Base-by-base conservation (phyloP, 1,140 invertebrate genomes). In the Aphelinus atriplicis region DNA sequence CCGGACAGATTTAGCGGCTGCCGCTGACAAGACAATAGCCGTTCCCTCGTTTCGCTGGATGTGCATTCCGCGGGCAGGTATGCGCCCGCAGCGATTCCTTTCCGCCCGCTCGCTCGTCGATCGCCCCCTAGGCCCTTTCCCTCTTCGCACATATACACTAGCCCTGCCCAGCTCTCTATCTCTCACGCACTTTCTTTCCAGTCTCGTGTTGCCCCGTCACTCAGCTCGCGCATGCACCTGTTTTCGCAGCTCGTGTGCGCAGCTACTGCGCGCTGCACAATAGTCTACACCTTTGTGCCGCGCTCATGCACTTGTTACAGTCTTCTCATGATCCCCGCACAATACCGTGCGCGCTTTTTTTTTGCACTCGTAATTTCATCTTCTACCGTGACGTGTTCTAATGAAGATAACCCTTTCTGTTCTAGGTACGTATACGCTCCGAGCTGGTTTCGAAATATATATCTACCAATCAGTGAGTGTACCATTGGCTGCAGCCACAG, bases 1-100 rank as follows among this genome's bases (percentile, higher is more conserved):
- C 76, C 79, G 81, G 71, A 79, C 80, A 85, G 84, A 85, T 85
- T 85, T 85, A 84, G 80, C 82, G 83, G 83, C 83, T 81, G 80
- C 80, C 78, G 80, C 81, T 85, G 84, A 85, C 84, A 85, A 85
- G 84, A 85, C 84, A 85, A 85, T 85, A 84, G 84, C 80, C 78
- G 80, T 84, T 82, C 81, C 77, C 81, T 81, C 82, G 77, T 81
- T 80, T 80, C 80, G 80, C 79, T 74, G 80, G 78, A 82, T 77
- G 81, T 76, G 78, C 82, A 84, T 84, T 83, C 83, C 82, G 76
- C 78, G 78, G 71, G 46, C 78, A 80, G 81, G 81, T 82, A 80
- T 78, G 71, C 47, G 76, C 73, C 75, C 7, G 53, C 5, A 9
- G 45, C 7, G 45, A n/a, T 7, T 62, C 58, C 65, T 57, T 74